Conservation (phyloP, 1,140 invertebrate genomes). For the Euschistus heros region DNA sequence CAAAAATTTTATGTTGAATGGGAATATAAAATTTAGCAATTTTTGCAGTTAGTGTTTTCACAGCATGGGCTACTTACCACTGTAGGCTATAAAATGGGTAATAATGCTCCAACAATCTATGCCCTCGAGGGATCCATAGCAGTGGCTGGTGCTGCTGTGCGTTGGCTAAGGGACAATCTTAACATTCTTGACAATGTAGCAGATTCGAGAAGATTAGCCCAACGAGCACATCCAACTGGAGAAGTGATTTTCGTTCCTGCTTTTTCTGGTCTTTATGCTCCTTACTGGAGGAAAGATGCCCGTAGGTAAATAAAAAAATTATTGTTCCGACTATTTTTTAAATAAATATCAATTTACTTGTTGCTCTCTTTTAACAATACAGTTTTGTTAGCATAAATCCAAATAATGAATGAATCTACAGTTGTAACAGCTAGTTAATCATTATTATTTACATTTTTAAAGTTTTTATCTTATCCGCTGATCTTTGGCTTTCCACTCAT, state of each 20-base stretch:
- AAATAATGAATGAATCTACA: too few relatives aligned
- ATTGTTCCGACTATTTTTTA: too few relatives aligned
- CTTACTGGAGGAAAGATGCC: constrained; percentile 89
- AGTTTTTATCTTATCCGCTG: too few relatives aligned
- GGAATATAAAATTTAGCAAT: neutral
- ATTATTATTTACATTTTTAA: too few relatives aligned
- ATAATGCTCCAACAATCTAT: constrained; percentile 63
- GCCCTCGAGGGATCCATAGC: constrained; percentile 83
- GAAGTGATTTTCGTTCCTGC: constrained; percentile 93
- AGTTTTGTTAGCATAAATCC: too few relatives aligned
- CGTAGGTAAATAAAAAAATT: constrained; percentile 51
- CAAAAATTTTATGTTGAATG: neutral
- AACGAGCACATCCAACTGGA: constrained; percentile 60
- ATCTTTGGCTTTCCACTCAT: too few relatives aligned
- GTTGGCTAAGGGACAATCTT: constrained; percentile 84
- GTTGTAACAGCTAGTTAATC: too few relatives aligned
- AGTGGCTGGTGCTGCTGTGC: constrained; percentile 69
- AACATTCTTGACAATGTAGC: constrained; percentile 57
- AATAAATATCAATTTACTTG: too few relatives aligned
- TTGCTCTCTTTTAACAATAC: too few relatives aligned
- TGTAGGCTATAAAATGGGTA: constrained; percentile 84
- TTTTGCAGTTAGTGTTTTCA: constrained; percentile 61
- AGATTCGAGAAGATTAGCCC: constrained; percentile 66
- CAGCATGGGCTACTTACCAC: constrained; percentile 87
- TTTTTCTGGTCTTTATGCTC: constrained; percentile 90